Evolutionary conservation across 2,797 vertebrate species (phyloP).

Genomic region (Anguilla pacifica): DNA sequence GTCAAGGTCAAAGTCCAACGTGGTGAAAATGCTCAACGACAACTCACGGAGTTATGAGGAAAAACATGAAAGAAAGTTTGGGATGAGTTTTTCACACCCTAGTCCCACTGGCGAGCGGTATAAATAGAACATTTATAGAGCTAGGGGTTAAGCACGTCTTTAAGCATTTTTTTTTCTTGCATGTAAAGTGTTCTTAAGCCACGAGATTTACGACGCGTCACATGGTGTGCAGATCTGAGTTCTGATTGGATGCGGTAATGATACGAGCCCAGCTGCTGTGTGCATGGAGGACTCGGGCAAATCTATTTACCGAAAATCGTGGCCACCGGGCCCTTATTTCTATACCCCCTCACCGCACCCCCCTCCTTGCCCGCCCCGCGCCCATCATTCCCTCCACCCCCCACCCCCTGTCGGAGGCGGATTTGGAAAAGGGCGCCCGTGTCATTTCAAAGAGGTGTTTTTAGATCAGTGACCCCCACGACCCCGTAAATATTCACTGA

Average conservation of each 20-base stretch:
- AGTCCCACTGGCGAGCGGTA: no score
- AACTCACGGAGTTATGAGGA: not conserved
- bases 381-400: not conserved
- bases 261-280: not conserved
- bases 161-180: no score
- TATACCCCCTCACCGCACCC: no score
- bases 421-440: constrained; percentile 61
- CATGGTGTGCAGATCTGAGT: not conserved
- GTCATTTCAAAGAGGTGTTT: constrained; percentile 69
- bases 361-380: not conserved
- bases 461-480: constrained; percentile 62
- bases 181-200: no score
- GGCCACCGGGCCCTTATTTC: not conserved
- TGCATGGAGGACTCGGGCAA: not conserved
- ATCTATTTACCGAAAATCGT: not conserved
- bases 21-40: not conserved
- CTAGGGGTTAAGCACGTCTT: no score
- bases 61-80: not conserved
- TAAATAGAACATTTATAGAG: no score
- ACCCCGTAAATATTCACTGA: constrained; percentile 77
- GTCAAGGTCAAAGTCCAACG: not conserved
- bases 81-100: not conserved
- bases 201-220: no score
- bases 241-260: not conserved
- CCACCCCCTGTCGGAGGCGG: constrained; percentile 54